These are phyloP conservation scores for Campylomormyrus tamandua DNA, from an alignment of 2,113 vertebrate species.

Conservation along the genomic window DNA sequence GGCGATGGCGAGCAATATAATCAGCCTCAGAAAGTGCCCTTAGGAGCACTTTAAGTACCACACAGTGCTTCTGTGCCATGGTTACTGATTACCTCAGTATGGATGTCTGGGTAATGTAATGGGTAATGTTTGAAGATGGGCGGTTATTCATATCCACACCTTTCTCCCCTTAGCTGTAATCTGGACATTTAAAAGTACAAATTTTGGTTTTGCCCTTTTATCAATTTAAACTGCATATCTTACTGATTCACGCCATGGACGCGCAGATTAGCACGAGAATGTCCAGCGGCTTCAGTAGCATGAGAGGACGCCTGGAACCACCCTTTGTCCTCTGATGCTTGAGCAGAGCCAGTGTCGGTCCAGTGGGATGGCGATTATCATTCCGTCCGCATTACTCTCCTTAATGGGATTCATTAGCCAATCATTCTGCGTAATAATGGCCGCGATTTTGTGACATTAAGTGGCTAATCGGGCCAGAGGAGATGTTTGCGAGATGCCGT, in stretches of 20 bases:
- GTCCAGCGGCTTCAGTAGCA: background rate
- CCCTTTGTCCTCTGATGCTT: background rate
- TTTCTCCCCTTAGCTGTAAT: background rate
- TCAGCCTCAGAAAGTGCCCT: background rate
- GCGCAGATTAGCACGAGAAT: background rate
- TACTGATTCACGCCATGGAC: background rate
- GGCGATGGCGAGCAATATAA: background rate
- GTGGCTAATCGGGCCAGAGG: constrained; percentile 15
- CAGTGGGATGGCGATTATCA: constrained; percentile 14
- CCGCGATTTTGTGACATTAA: background rate
- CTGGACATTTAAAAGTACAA: background rate
- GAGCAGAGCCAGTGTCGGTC: constrained; percentile 16
- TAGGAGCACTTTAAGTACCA: background rate
- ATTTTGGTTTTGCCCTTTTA: background rate
- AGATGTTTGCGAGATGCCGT: background rate
- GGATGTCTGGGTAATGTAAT: background rate
- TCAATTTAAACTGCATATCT: background rate
- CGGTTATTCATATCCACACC: background rate
- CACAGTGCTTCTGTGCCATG: background rate
- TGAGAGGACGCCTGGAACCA: background rate
- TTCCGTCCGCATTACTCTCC: constrained; percentile 3
- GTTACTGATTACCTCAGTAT: background rate
- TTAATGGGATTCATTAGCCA: constrained; percentile 22
- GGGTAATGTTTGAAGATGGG: background rate
- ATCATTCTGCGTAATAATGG: constrained; percentile 23